Evolutionary conservation across 35 echinoderm and acorn worm genomes (phyloP), one percentile per base, ranked within the genome.

Genomic region (Apostichopus californicus): DNA sequence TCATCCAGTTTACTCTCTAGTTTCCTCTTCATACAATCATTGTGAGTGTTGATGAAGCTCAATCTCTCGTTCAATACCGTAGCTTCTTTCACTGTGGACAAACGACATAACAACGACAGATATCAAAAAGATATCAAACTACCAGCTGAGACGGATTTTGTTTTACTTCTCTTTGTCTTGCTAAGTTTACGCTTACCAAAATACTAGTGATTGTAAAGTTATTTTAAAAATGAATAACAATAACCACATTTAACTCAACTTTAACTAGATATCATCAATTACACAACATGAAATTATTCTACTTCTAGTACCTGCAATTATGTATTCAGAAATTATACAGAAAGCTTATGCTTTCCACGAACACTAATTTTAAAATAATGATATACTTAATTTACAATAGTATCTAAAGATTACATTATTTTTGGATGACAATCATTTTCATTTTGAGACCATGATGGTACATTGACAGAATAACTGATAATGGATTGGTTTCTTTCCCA

Each of bases 41-140:
- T 73, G 14, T 91, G 89, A 79, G 71, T n/a, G 5, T 79, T 91
- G 53, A 91, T 79, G 77, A 78, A 77, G 24, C 55, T 91, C 55
- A 78, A 68, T 54, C 89, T 53, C 11, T 79, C 59, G 14, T 79
- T 91, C 72, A 91, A 22, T 57, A 79, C 53, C 17, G 10, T 79
- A 5, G 89, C 89, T 68, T 91, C 89, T 23, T 91, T 91, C 1
- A 91, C 89, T 91, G 89, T 23, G 54, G 12, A 8, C 13, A 78
- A 59, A 77, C 0, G 21, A 90, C 2, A 77, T 78, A 46, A 46
- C 34, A 46, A 46, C 10, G 7, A 3, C 9, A 57, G 56, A 18
- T 34, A 15, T 86, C 11, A 60, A 3, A 14, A 1, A 0, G 53
- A 14, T 18, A 54, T 56, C 9, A 56, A 54, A 46, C 34, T 46